phyloP scores from a whole-genome alignment of 2,113 vertebrate genomes.

The Actenoides hombroni region DNA sequence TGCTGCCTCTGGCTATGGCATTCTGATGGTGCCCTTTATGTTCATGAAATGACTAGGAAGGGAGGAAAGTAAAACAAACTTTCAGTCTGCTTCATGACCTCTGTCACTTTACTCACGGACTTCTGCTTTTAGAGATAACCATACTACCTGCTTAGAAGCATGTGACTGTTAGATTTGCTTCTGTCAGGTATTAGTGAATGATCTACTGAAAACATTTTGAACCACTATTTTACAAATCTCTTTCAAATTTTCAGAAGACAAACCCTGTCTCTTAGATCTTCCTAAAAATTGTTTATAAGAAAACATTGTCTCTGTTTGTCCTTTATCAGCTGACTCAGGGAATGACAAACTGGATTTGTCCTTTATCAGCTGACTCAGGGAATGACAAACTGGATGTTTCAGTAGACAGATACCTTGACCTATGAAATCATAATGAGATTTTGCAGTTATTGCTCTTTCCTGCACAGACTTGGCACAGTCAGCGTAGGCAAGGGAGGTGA shows the following conservation, averaged over 20 bases:
- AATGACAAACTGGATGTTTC: not conserved
- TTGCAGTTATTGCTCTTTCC: not conserved
- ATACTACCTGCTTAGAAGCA: not conserved
- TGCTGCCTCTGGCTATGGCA: not conserved
- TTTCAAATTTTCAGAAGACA: not conserved
- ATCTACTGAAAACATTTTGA: not conserved
- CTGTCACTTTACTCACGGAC: not conserved
- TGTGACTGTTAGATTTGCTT: not conserved
- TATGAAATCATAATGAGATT: not conserved
- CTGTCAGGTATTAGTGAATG: not conserved
- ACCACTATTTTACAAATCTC: not conserved
- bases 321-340: not conserved
- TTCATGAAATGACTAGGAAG: not conserved
- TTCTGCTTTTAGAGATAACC: not conserved
- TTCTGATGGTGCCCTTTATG: not conserved
- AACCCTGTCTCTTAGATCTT: not conserved
- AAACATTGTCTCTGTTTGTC: not conserved
- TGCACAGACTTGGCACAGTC: not conserved
- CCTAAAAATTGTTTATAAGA: not conserved
- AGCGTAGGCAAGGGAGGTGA: not conserved
- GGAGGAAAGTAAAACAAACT: not conserved
- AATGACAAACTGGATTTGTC: not conserved
- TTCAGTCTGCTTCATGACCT: not conserved
- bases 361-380: not conserved
- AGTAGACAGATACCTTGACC: not conserved